Percentiles rank a stretch among this genome's conserved stretches.
Evolutionary conservation across 2,888 invertebrate species (phyloP).

Genomic region (Argyresthia albistria): DNA sequence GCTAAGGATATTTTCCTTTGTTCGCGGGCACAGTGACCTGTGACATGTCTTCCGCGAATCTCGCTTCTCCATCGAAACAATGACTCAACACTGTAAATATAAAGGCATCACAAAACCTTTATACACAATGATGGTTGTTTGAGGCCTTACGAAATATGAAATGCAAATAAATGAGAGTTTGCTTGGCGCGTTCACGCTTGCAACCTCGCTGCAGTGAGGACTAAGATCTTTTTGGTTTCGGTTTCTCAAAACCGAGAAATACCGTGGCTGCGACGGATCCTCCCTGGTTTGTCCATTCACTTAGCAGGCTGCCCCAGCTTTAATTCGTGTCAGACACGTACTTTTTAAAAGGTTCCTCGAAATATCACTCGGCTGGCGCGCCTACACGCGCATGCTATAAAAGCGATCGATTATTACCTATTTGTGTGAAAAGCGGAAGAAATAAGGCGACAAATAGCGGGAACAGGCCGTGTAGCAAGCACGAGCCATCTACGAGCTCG

Average conservation of each 20-base stretch:
- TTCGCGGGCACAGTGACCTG: slow-evolving; percentile 14
- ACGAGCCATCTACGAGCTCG: slow-evolving; percentile 12
- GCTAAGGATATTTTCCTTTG: slow-evolving; percentile 15
- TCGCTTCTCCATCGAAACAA: slow-evolving; percentile 33
- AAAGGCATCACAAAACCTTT: slow-evolving; percentile 48
- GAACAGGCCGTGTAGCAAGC: slow-evolving; percentile 21
- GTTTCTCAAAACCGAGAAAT: neutral
- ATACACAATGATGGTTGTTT: slow-evolving; percentile 56
- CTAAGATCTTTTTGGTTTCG: neutral
- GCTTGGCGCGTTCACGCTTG: slow-evolving; percentile 34
- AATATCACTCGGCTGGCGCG: slow-evolving; percentile 48
- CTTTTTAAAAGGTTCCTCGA: slow-evolving; percentile 55
- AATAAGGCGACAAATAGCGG: slow-evolving; percentile 34
- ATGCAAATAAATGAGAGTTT: slow-evolving; percentile 50
- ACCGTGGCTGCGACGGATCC: neutral
- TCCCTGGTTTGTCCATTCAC: slow-evolving; percentile 43
- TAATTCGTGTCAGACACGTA: slow-evolving; percentile 31
- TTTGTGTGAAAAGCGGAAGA: slow-evolving; percentile 71
- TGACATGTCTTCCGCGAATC: slow-evolving; percentile 32
- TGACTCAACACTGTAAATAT: slow-evolving; percentile 52
- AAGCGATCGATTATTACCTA: slow-evolving; percentile 70
- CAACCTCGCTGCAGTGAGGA: slow-evolving; percentile 7
- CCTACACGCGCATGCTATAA: slow-evolving; percentile 59
- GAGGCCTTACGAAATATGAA: slow-evolving; percentile 43
- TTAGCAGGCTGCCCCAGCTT: slow-evolving; percentile 38